Evolutionary conservation across 2,888 invertebrate species (phyloP).

Genomic region (Neelides folsomi): DNA sequence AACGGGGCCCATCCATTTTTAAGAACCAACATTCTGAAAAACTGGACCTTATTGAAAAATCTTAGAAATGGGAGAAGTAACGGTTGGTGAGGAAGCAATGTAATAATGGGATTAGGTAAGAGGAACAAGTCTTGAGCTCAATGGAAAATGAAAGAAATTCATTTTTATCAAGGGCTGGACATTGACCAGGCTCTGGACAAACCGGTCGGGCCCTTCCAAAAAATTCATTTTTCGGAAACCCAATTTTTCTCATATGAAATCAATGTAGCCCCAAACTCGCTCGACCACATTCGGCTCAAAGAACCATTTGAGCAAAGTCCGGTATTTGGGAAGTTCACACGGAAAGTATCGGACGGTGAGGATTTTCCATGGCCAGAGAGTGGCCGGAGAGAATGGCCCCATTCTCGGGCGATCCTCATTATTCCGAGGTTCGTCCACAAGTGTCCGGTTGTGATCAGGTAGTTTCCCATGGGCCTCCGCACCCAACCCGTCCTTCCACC

Average conservation of each 20-base stretch:
- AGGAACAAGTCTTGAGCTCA: too few relatives aligned
- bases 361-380: too few relatives aligned
- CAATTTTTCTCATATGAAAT: neutral
- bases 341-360: too few relatives aligned
- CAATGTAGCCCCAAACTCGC: neutral
- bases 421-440: too few relatives aligned
- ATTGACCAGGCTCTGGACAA: neutral
- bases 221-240: neutral
- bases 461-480: too few relatives aligned
- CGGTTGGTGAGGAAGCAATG: neutral
- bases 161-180: constrained; percentile 1
- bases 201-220: constrained; percentile 4
- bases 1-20: too few relatives aligned
- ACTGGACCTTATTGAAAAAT: constrained; percentile 4
- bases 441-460: too few relatives aligned
- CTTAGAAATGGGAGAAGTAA: constrained; percentile 1
- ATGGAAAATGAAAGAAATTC: too few relatives aligned
- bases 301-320: too few relatives aligned
- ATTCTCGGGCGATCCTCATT: too few relatives aligned
- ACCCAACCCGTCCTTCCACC: constrained; percentile 3
- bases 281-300: neutral
- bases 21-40: neutral
- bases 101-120: neutral
- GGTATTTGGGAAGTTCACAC: too few relatives aligned
- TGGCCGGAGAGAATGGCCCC: too few relatives aligned